A percentile compares a stretch with the other conserved stretches of the same genome.
These are phyloP conservation scores for Nothocercus nigrocapillus DNA, from an alignment of 2,113 vertebrate species.

Conservation along the genomic window DNA sequence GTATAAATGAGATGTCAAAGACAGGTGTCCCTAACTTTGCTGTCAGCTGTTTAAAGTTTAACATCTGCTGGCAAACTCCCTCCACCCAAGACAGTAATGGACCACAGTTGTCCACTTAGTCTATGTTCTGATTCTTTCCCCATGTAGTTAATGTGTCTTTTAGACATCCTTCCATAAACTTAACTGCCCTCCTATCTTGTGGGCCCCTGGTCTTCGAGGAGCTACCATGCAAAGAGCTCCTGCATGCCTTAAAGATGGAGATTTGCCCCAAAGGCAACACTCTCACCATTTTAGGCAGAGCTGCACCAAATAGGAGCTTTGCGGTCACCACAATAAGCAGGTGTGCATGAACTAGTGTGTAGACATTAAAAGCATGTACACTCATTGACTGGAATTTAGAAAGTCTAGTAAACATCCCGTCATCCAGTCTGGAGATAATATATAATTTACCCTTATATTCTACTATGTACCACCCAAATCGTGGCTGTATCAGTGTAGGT, in stretches of 20 bases:
- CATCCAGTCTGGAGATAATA: slow-evolving; percentile 10
- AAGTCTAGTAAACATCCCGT: slow-evolving; percentile 23
- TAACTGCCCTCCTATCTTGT: background rate
- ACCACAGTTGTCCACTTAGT: background rate
- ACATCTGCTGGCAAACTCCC: slow-evolving; percentile 40
- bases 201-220: background rate
- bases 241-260: background rate
- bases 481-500: background rate
- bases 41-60: slow-evolving; percentile 60
- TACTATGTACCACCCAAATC: slow-evolving; percentile 1
- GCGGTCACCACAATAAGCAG: background rate
- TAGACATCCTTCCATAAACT: background rate
- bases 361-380: background rate
- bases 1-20: background rate
- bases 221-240: background rate
- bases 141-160: background rate
- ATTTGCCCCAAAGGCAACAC: background rate
- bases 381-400: slow-evolving; percentile 24
- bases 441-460: slow-evolving; percentile 50
- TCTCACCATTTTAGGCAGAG: background rate
- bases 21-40: slow-evolving; percentile 59
- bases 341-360: accelerated
- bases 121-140: background rate
- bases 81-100: background rate
- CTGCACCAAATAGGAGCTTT: background rate